Conservation (phyloP, 2,797 vertebrate genomes). For the Oreochromis mossambicus region DNA sequence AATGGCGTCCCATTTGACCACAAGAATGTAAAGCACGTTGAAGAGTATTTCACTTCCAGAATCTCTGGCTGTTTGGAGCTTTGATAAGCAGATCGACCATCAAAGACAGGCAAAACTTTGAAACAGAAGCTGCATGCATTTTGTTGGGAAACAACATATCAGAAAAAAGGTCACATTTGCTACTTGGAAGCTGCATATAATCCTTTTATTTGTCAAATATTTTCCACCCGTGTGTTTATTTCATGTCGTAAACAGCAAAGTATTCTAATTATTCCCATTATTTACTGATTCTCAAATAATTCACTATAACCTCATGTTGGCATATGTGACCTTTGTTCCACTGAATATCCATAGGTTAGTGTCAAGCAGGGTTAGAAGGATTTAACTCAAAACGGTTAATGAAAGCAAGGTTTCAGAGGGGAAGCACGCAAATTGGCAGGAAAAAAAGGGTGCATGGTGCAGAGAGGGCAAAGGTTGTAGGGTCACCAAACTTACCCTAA, state of each 20-base stretch:
- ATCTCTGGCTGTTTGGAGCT: background rate
- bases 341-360: conserved; percentile 5
- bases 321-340: conserved; percentile 59
- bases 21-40: conserved; percentile 63
- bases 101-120: background rate
- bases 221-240: background rate
- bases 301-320: conserved; percentile 7
- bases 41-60: background rate
- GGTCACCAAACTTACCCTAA: conserved; percentile 94
- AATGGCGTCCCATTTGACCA: conserved; percentile 27
- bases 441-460: conserved; percentile 24
- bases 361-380: conserved; percentile 39
- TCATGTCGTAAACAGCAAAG: background rate
- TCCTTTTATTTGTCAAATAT: background rate
- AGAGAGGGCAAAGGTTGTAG: conserved; percentile 59
- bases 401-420: conserved; percentile 52
- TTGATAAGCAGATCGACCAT: background rate
- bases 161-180: conserved; percentile 60
- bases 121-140: conserved; percentile 54
- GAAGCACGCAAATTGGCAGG: conserved; percentile 16
- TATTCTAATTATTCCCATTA: background rate
- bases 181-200: conserved; percentile 4
- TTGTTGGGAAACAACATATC: conserved; percentile 9
- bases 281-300: background rate
- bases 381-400: conserved; percentile 54